phyloP scores from a whole-genome alignment of 2,113 vertebrate genomes.

The Typhlomys cinereus region DNA sequence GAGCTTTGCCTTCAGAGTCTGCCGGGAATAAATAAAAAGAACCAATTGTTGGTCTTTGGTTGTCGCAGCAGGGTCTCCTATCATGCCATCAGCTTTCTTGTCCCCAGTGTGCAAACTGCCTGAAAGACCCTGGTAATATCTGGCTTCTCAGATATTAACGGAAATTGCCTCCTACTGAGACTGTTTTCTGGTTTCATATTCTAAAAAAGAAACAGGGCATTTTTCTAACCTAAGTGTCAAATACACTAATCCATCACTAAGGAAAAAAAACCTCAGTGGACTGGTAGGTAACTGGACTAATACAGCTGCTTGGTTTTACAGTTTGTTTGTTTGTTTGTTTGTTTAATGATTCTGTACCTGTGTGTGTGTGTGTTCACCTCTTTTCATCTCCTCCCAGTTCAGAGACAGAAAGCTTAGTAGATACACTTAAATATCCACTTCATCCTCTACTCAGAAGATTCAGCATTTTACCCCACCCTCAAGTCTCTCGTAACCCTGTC shows the following conservation, averaged over 20 bases:
- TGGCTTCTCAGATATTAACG: conserved; percentile 50
- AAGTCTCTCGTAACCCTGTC: neutral
- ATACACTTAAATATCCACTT: neutral
- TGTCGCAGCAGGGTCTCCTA: conserved; percentile 58
- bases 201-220: conserved; percentile 36
- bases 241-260: neutral
- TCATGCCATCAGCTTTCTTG: conserved; percentile 57
- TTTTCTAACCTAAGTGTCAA: conserved; percentile 34
- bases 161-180: conserved; percentile 65
- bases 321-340: too few relatives aligned
- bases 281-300: neutral
- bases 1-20: conserved; percentile 30
- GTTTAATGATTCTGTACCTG: too few relatives aligned
- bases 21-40: conserved; percentile 69
- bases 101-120: conserved; percentile 50
- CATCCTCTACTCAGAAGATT: neutral
- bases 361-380: too few relatives aligned
- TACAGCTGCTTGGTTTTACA: neutral
- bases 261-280: conserved; percentile 19
- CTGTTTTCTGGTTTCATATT: conserved; percentile 50
- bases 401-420: neutral
- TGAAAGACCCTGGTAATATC: conserved; percentile 64
- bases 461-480: neutral
- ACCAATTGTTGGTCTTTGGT: conserved; percentile 49
- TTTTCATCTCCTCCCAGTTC: neutral